A percentile compares a stretch with the other conserved stretches of the same genome.
Evolutionary conservation across 2,113 vertebrate genomes (phyloP).

Genomic region (Chunga burmeisteri): DNA sequence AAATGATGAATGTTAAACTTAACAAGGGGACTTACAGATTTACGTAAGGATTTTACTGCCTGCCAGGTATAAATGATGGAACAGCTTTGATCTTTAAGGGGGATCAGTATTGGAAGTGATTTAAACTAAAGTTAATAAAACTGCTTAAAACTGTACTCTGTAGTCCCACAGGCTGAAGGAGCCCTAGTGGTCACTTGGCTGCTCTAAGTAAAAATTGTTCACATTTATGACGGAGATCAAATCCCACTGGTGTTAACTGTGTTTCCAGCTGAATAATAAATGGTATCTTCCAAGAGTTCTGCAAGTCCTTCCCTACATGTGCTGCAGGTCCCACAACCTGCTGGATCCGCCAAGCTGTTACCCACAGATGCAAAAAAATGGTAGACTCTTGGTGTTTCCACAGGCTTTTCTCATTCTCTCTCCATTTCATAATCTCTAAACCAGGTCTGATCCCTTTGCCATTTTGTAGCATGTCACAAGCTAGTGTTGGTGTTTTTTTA

Average conservation of each 20-base stretch:
- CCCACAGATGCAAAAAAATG: neutral
- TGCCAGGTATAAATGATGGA: conserved; percentile 65
- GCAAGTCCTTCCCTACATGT: neutral
- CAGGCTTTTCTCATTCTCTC: neutral
- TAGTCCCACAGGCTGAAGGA: conserved; percentile 41
- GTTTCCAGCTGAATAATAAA: conserved; percentile 59
- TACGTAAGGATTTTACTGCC: conserved; percentile 68
- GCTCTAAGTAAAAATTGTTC: conserved; percentile 63
- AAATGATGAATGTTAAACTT: conserved; percentile 70
- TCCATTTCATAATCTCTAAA: neutral
- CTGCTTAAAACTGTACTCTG: conserved; percentile 45
- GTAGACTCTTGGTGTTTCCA: neutral
- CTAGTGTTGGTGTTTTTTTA: neutral
- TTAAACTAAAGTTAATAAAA: conserved; percentile 69
- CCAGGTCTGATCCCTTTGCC: neutral
- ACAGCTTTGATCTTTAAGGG: conserved; percentile 65
- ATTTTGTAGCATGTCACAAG: neutral
- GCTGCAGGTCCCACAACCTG: neutral
- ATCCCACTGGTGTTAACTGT: neutral
- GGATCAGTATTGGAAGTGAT: conserved; percentile 56
- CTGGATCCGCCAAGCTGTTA: neutral
- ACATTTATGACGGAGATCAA: conserved; percentile 53
- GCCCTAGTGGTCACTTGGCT: conserved; percentile 51
- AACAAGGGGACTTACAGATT: conserved; percentile 64
- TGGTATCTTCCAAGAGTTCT: conserved; percentile 25